These are phyloP conservation scores for Tauraco erythrolophus DNA, from an alignment of 2,113 vertebrate genomes.

Conservation along the genomic window DNA sequence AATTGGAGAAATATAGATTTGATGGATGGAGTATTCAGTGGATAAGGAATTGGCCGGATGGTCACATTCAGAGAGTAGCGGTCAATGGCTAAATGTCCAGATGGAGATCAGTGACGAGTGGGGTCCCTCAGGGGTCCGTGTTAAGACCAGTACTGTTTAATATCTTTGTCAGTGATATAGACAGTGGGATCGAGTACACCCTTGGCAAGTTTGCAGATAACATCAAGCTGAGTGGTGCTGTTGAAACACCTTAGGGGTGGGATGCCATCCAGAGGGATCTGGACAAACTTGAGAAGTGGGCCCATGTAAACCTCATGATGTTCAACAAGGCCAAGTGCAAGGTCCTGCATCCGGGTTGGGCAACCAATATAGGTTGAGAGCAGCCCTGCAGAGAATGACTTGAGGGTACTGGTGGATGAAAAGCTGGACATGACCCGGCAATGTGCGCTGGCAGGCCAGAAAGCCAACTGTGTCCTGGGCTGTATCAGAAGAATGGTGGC, in stretches of 20 bases:
- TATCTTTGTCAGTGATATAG: neutral
- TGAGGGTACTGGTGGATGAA: neutral
- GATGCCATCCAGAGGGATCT: neutral
- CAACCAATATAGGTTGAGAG: neutral
- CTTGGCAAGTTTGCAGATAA: neutral
- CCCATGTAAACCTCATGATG: neutral
- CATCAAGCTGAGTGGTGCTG: neutral
- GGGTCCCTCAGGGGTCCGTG: neutral
- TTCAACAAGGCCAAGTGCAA: neutral
- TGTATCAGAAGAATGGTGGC: neutral
- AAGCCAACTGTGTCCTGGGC: neutral
- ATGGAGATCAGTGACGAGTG: neutral
- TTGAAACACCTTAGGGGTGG: rapidly evolving
- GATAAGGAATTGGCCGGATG: neutral
- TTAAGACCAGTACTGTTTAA: neutral
- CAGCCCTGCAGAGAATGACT: neutral
- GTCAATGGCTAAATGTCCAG: neutral
- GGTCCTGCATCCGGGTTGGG: neutral
- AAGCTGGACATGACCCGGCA: neutral
- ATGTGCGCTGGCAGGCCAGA: neutral
- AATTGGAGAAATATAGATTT: neutral
- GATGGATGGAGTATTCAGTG: neutral
- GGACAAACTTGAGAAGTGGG: neutral
- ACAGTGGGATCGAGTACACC: neutral
- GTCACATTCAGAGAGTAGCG: neutral